Evolutionary conservation across 2,888 invertebrate genomes (phyloP), one percentile per base, ranked within the genome.

Genomic region (Drosophila anomalata): DNA sequence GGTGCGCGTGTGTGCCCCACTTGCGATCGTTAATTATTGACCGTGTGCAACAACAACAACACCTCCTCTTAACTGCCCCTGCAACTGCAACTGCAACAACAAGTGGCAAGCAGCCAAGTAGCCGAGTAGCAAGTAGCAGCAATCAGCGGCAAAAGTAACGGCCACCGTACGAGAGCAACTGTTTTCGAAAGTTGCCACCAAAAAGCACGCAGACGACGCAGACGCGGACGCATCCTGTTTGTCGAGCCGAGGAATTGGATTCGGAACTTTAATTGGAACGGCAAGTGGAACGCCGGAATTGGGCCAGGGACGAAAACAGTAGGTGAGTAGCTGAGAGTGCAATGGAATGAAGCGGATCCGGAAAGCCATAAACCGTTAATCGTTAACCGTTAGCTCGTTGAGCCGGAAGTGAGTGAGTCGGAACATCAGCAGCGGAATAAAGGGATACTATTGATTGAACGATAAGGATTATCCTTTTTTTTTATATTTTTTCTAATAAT

Each of bases 191-290:
- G 78, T 73, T 78, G 76, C 78, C 77, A 79, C 83, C 76, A 78
- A 79, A 44, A 44, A 20, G n/a, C 29, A 36, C 36, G 36, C 36
- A 36, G 36, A 44, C 11, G 42, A 42, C 53, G 42, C 26, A 20
- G 11, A 22, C 6, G 55, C 31, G 29, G 33, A 82, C 79, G 75
- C 84, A 82, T 82, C 82, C 82, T 82, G 82, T 82, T 81, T 65
- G 71, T 76, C 76, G 50, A 22, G n/a, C 31, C 39, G 20, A 31
- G 65, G 46, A 63, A 59, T 53, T 67, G 68, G 17, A 59, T 47
- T 47, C 33, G 68, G 42, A 59, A 50, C 47, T 52, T 29, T 26
- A 58, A 55, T 33, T 58, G 55, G 58, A 63, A 55, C 54, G 47
- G 46, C 55, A 47, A 69, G 56, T 33, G 51, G 41, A 62, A 44